phyloP scores from a whole-genome alignment of 2,888 invertebrate genomes.

The Lochmaea crataegi region DNA sequence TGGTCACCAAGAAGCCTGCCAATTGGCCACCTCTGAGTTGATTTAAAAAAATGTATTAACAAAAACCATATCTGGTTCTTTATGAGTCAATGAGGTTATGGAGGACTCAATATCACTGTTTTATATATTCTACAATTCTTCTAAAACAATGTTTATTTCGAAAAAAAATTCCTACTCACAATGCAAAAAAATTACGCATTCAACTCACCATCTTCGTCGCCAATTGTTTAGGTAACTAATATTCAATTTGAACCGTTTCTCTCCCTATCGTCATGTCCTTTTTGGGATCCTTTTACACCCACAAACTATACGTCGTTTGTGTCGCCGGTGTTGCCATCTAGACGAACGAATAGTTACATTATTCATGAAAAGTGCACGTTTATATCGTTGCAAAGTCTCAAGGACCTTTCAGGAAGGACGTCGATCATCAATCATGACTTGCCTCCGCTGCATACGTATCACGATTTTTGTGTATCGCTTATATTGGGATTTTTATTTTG shows the following conservation, averaged over 20 bases:
- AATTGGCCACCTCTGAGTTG: no score
- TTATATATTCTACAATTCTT: no score
- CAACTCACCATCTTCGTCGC: constrained; percentile 39
- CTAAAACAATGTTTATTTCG: no score
- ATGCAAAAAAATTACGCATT: constrained; percentile 39
- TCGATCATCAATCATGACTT: constrained; percentile 50
- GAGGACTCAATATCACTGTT: no score
- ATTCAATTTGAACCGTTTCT: constrained; percentile 64
- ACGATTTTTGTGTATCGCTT: background rate
- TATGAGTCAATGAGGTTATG: no score
- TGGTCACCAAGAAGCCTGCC: no score
- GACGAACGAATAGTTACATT: constrained; percentile 61
- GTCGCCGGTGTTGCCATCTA: constrained; percentile 44
- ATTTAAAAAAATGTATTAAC: no score
- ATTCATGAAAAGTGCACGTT: constrained; percentile 65
- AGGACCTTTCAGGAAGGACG: constrained; percentile 53
- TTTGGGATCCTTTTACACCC: constrained; percentile 25
- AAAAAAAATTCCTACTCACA: background rate
- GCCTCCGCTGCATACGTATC: constrained; percentile 26
- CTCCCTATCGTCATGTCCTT: constrained; percentile 54
- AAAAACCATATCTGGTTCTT: no score
- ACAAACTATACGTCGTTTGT: constrained; percentile 53
- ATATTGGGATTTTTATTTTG: background rate
- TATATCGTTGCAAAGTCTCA: constrained; percentile 57
- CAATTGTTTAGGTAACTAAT: constrained; percentile 63